Evolutionary conservation across 2,797 vertebrate species (phyloP).

Genomic region (Anabas testudineus): DNA sequence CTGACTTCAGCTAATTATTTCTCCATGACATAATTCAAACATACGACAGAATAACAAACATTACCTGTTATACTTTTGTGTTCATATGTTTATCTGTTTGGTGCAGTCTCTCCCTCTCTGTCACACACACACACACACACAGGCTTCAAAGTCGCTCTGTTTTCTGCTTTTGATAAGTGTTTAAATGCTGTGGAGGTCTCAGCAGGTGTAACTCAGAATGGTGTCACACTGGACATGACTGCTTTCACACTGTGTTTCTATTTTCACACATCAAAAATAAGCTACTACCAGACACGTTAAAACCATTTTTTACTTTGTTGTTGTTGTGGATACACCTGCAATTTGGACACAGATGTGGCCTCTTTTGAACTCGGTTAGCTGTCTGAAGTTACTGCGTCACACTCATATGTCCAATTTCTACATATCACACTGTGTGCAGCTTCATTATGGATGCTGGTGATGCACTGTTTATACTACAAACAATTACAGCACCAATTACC

Average conservation of each 20-base stretch:
- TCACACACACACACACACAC: conserved; percentile 2
- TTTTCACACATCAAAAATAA: conserved; percentile 1
- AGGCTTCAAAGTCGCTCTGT: neutral
- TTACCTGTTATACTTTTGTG: neutral
- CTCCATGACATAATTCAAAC: neutral
- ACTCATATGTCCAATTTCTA: neutral
- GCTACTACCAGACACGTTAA: neutral
- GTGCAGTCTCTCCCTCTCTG: neutral
- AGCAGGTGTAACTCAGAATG: neutral
- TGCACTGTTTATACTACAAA: no score
- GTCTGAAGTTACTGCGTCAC: neutral
- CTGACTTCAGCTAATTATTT: conserved; percentile 11
- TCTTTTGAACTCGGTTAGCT: neutral
- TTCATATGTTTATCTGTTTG: neutral
- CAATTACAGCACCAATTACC: no score
- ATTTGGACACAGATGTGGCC: neutral
- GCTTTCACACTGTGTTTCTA: neutral
- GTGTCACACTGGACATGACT: no score
- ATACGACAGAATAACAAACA: neutral
- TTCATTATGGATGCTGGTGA: no score
- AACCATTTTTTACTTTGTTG: neutral
- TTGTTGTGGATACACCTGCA: neutral
- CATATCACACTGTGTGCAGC: no score
- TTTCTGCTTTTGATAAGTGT: no score
- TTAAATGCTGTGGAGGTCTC: neutral